Percentiles rank a stretch among this genome's conserved stretches.
Evolutionary conservation across 2,797 vertebrate genomes (phyloP).

Genomic region (Lepilemur septentrionalis): DNA sequence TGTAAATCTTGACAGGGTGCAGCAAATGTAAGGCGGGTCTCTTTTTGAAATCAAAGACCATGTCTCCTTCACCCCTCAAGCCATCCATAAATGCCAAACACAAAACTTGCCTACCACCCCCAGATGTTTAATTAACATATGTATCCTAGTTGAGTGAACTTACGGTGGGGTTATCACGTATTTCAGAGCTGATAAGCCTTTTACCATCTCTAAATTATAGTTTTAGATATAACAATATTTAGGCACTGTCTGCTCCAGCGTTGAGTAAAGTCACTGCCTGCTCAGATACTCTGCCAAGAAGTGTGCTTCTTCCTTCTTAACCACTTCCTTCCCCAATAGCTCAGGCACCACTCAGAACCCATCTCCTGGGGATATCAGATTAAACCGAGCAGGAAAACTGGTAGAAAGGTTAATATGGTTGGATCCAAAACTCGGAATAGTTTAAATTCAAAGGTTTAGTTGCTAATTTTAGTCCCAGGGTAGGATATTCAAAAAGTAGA

Average conservation of each 20-base stretch:
- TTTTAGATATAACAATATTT: neutral
- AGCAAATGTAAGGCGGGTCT: neutral
- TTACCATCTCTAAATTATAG: neutral
- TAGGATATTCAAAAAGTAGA: constrained; percentile 62
- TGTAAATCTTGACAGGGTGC: neutral
- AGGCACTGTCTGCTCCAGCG: neutral
- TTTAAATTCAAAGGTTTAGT: constrained; percentile 64
- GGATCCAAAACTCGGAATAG: constrained; percentile 58
- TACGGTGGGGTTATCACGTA: neutral
- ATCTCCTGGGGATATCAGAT: constrained; percentile 66
- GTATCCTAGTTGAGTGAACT: neutral
- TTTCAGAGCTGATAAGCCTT: neutral
- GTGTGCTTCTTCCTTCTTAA: neutral
- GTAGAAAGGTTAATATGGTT: constrained; percentile 70
- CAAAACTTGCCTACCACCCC: neutral
- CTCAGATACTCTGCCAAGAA: constrained; percentile 1
- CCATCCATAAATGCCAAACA: neutral
- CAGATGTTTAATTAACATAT: neutral
- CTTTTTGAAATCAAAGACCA: neutral
- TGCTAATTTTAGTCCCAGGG: constrained; percentile 72
- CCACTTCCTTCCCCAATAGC: constrained; percentile 57
- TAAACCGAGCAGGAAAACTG: constrained; percentile 71
- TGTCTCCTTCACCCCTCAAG: neutral
- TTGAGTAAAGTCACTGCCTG: neutral
- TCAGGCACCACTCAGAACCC: neutral